Evolutionary conservation across 2,113 vertebrate genomes (phyloP).

Genomic region (Semnopithecus entellus): DNA sequence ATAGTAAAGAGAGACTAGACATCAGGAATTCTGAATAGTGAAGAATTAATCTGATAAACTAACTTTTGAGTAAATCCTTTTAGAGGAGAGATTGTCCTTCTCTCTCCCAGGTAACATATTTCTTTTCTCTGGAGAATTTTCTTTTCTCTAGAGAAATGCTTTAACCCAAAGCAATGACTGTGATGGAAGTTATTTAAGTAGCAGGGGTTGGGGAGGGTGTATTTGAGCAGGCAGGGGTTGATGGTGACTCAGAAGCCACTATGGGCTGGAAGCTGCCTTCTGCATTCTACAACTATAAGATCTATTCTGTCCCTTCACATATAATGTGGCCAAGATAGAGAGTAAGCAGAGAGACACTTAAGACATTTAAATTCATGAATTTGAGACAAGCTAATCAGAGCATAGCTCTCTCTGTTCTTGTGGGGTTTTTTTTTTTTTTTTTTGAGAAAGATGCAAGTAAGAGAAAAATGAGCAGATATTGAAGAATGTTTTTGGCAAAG

Average conservation of each 20-base stretch:
- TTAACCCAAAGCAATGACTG: neutral
- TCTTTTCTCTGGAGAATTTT: neutral
- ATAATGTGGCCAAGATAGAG: neutral
- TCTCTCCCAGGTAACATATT: neutral
- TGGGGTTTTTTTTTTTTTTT: neutral
- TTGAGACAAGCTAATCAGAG: neutral
- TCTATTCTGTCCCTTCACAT: neutral
- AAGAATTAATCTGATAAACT: neutral
- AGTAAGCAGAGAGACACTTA: neutral
- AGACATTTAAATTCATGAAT: neutral
- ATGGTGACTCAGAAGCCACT: neutral
- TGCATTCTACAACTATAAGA: neutral
- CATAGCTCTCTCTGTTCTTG: neutral
- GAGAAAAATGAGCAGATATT: neutral
- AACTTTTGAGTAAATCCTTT: neutral
- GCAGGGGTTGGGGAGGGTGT: neutral
- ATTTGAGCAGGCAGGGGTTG: neutral
- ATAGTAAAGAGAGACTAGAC: neutral
- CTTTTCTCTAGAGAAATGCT: neutral
- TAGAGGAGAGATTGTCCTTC: neutral
- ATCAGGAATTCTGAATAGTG: neutral
- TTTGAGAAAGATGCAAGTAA: neutral
- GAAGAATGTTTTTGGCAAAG: neutral
- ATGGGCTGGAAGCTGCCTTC: neutral
- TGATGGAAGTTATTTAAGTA: neutral